Evolutionary conservation across 2,888 invertebrate genomes (phyloP).

Genomic region (Iselma pallidipennis): DNA sequence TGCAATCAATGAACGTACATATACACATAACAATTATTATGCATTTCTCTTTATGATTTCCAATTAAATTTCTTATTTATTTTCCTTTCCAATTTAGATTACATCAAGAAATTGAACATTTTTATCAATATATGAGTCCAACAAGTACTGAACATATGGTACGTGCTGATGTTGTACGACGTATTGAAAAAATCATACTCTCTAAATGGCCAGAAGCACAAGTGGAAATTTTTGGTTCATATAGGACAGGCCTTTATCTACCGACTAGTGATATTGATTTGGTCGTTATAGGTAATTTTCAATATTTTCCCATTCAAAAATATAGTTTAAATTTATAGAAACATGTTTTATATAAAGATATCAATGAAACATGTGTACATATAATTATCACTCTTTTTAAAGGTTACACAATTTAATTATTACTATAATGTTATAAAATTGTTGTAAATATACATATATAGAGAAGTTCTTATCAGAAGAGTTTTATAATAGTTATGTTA

Average conservation of each 20-base stretch:
- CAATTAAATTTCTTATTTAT: conserved; percentile 18
- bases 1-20: no score
- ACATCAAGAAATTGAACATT: conserved; percentile 97
- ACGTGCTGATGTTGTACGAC: conserved; percentile 84
- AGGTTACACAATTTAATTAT: no score
- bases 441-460: no score
- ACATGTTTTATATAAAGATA: no score
- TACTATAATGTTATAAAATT: no score
- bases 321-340: no score
- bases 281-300: conserved; percentile 67
- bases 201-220: conserved; percentile 91
- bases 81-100: conserved; percentile 62
- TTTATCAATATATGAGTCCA: conserved; percentile 93
- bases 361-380: not conserved
- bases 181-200: conserved; percentile 85
- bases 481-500: no score
- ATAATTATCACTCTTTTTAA: no score
- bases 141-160: conserved; percentile 89
- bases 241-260: conserved; percentile 95
- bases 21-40: no score
- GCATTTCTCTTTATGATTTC: not conserved
- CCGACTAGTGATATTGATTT: conserved; percentile 86
- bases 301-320: no score
- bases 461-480: no score
- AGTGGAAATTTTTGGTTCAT: conserved; percentile 98